Conservation (phyloP, 2,888 invertebrate genomes). For the Agrochola lychnidis region DNA sequence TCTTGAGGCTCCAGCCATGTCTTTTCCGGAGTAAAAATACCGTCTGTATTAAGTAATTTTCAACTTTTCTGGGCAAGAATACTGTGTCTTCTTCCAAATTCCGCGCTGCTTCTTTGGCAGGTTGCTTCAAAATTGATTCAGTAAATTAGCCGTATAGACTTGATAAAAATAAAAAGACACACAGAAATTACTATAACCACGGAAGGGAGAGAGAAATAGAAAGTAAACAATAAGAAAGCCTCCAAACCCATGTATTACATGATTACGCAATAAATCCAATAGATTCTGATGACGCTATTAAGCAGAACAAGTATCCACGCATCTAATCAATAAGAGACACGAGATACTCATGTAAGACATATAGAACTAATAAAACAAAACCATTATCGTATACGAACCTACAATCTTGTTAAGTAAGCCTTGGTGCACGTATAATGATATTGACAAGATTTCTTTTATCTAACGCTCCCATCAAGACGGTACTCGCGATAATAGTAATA, state of each 20-base stretch:
- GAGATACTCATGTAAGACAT: slow-evolving; percentile 75
- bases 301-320: slow-evolving; percentile 48
- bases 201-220: slow-evolving; percentile 3
- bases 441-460: slow-evolving; percentile 86
- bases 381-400: slow-evolving; percentile 82
- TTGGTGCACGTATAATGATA: slow-evolving; percentile 84
- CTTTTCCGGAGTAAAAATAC: no score
- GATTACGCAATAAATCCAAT: slow-evolving; percentile 52
- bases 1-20: neutral
- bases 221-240: slow-evolving; percentile 24
- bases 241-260: slow-evolving; percentile 24
- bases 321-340: slow-evolving; percentile 74
- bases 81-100: neutral
- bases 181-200: neutral
- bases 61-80: neutral
- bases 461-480: slow-evolving; percentile 77
- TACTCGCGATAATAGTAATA: slow-evolving; percentile 81
- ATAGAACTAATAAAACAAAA: slow-evolving; percentile 81
- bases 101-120: neutral
- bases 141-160: neutral
- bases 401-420: slow-evolving; percentile 86
- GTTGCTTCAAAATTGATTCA: neutral
- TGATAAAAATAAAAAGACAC: neutral
- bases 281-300: slow-evolving; percentile 58
- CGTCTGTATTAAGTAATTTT: neutral